Percentiles rank a stretch among this genome's conserved stretches.
These are phyloP conservation scores for Schizotus pectinicornis DNA, from an alignment of 2,888 invertebrate genomes.

Conservation along the genomic window DNA sequence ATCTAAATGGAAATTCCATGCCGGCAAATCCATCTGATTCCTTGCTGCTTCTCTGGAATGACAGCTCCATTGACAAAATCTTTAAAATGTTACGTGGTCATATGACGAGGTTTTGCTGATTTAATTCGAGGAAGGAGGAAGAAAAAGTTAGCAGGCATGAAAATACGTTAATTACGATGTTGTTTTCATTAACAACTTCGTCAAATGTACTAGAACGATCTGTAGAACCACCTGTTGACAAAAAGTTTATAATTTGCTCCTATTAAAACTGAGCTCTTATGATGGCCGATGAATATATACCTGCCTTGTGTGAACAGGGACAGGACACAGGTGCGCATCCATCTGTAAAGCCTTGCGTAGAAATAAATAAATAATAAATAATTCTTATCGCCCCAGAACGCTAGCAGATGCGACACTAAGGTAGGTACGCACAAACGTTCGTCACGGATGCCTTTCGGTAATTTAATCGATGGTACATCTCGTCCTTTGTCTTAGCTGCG, in stretches of 20 bases:
- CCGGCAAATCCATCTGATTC: too few relatives aligned
- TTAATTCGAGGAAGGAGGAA: too few relatives aligned
- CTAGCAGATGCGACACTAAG: slow-evolving; percentile 21
- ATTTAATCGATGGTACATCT: neutral
- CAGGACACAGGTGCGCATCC: slow-evolving; percentile 32
- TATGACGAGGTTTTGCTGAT: too few relatives aligned
- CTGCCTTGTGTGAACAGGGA: slow-evolving; percentile 13
- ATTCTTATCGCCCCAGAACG: slow-evolving; percentile 17
- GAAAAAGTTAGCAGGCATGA: too few relatives aligned
- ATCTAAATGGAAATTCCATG: neutral
- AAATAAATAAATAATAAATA: slow-evolving; percentile 22
- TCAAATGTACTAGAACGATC: neutral
- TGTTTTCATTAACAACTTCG: too few relatives aligned
- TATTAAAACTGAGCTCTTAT: slow-evolving; percentile 15
- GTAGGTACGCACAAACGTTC: neutral
- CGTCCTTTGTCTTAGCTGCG: neutral
- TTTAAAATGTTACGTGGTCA: too few relatives aligned
- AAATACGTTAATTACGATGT: too few relatives aligned
- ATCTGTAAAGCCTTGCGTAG: slow-evolving; percentile 26
- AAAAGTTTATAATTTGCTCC: slow-evolving; percentile 17
- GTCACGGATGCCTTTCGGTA: neutral
- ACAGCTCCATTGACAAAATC: too few relatives aligned
- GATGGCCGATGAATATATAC: slow-evolving; percentile 4
- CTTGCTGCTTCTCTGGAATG: too few relatives aligned
- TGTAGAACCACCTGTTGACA: slow-evolving; percentile 19